phyloP scores from a whole-genome alignment of 2,888 invertebrate genomes.

The Diplazon laetatorius region DNA sequence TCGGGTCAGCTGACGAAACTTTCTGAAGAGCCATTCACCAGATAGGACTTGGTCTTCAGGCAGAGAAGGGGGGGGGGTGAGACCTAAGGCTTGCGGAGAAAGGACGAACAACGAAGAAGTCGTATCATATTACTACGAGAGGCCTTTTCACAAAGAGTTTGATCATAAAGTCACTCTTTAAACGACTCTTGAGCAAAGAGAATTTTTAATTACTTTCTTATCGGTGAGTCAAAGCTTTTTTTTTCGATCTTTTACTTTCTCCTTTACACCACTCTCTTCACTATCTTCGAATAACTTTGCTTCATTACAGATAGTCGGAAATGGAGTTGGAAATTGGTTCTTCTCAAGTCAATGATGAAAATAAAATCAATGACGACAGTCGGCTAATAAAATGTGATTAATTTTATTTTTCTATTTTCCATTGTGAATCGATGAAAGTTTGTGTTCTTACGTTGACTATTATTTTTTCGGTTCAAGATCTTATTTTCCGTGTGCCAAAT shows the following conservation, averaged over 20 bases:
- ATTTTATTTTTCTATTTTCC: constrained; percentile 9
- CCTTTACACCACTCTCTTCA: constrained; percentile 34
- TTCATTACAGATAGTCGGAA: constrained; percentile 26
- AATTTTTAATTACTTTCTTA: constrained; percentile 62
- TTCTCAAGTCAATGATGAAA: constrained; percentile 14
- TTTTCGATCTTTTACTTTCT: not conserved
- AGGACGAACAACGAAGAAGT: constrained; percentile 5
- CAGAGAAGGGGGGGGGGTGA: not conserved
- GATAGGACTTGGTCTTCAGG: not conserved
- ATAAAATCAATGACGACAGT: constrained; percentile 9
- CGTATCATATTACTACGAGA: constrained; percentile 18
- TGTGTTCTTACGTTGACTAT: not conserved
- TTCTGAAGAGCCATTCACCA: constrained; percentile 2
- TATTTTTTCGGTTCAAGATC: not conserved
- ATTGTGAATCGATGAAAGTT: not conserved
- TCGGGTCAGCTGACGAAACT: constrained; percentile 4
- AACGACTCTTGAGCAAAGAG: constrained; percentile 25
- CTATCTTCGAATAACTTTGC: constrained; percentile 38
- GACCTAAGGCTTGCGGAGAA: constrained; percentile 1
- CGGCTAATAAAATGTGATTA: not conserved
- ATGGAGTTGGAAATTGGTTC: not conserved
- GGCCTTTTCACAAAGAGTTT: constrained; percentile 29
- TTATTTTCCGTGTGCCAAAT: not conserved
- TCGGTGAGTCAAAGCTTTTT: constrained; percentile 39
- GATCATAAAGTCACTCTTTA: constrained; percentile 25